Base-by-base conservation (phyloP, 2,888 invertebrate genomes). In the Portevinia maculata region DNA sequence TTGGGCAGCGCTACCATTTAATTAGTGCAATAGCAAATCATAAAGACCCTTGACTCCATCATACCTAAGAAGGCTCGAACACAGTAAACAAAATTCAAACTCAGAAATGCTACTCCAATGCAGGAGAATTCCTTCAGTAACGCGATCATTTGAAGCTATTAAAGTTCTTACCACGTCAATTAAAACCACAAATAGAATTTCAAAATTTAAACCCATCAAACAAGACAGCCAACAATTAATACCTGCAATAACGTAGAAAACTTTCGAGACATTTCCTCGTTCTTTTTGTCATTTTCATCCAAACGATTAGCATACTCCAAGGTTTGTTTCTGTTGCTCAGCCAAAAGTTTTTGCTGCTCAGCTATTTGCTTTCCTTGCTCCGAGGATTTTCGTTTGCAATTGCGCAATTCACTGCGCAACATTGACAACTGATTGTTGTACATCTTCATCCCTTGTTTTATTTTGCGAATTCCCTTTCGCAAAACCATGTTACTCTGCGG, bases 241-340 rank as follows among this genome's bases (percentile, higher is more conserved):
- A 95, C 95, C 93, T 95, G 95, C 87, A 97, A 91, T 85, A 97
- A 91, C 78, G 96, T 96, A 88, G 96, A 96, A 91, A 97, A 96
- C 91, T 97, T 97, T 71, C 96, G 93, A 59, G 96, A 95, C 79
- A 95, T 96, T 89, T 97, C 97, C 88, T 97, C 97, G 89, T 96
- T 96, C 89, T 97, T 97, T 90, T 96, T 97, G 87, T 97, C 97
- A 86, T 96, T 95, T 87, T 97, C 97, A 87, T 97, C 97, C 81
- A 97, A 92, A n/a, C 96, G 93, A 88, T 94, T 95, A 0, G 95
- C 95, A 88, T 96, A 96, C 87, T 96, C 96, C 84, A 95, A 88
- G 0, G 94, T 94, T 88, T 95, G 95, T 86, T 95, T 95, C 86
- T 94, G 94, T 87, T 94, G 94, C 85, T 95, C 95, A 0, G 94